Base-by-base conservation (phyloP, 2,888 invertebrate genomes). In the Plagodis dolabraria region DNA sequence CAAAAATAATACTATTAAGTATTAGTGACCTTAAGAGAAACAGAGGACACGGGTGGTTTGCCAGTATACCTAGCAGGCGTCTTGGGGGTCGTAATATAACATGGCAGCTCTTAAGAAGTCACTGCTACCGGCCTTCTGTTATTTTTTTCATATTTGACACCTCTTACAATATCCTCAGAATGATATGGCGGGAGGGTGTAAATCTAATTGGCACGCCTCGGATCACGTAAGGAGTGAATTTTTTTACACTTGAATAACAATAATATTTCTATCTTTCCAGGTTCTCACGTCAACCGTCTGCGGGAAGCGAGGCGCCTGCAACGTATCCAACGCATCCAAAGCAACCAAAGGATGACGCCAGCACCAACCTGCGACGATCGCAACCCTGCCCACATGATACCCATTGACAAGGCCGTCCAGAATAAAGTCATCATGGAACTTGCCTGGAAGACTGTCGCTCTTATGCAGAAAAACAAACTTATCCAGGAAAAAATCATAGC, bases 401-500 rank as follows among this genome's bases (percentile, higher is more conserved):
- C 60, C 38, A 77, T 83, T 8, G 79, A 89, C 69, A 88, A 88
- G 54, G 64, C 55, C 0, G 79, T 77, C 45, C 90, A 90, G 60
- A 88, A 83, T 68, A 88, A 89, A 60, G 94, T 94, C 7, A 91
- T 95, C 45, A 81, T 95, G 35, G 94, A 94, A 53, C 93, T 95
- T 6, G 95, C 95, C 5, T 90, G 94, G 80, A 94, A 94, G 74
- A 95, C 95, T 0, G 93, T 95, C 44, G 93, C 93, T 9, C 83
- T 95, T 33, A 93, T 95, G 87, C 93, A 94, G 63, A 94, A 94
- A 64, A 95, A 95, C 81, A 93, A 90, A 63, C 73, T 94, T 45
- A 89, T 95, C 58, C 95, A 95, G 70, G 91, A 93, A 61, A 94
- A 94, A 69, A 87, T 95, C 57, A 87, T 93, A 6, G 93, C 92